phyloP scores from a whole-genome alignment of 2,797 vertebrate species.

The Champsocephalus gunnari region DNA sequence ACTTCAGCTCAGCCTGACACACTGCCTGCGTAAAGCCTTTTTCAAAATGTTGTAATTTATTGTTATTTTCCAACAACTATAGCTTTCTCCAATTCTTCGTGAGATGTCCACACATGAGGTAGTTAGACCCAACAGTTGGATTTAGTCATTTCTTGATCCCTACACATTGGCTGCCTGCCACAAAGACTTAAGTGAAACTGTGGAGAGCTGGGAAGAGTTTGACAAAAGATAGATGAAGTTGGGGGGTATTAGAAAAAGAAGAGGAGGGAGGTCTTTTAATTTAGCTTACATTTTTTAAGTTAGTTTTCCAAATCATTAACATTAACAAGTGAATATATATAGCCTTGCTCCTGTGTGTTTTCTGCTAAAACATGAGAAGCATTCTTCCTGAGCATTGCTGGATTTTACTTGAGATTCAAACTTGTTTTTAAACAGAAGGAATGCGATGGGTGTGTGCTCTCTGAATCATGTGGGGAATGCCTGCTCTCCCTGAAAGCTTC shows the following conservation, averaged over 20 bases:
- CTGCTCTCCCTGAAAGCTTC: background rate
- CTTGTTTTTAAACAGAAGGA: background rate
- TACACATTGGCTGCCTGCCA: slow-evolving; percentile 13
- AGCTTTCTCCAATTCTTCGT: background rate
- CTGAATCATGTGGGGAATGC: background rate
- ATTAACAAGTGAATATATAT: background rate
- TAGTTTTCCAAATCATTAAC: background rate
- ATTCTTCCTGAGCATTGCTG: slow-evolving; percentile 29
- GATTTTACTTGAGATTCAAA: background rate
- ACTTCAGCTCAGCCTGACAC: background rate
- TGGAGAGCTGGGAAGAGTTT: background rate
- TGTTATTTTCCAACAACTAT: background rate
- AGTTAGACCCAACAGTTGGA: slow-evolving; percentile 6
- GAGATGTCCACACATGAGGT: background rate
- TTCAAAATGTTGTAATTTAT: background rate
- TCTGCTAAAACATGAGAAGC: slow-evolving; percentile 19
- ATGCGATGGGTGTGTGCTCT: background rate
- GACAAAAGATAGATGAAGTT: background rate
- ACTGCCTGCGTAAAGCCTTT: background rate
- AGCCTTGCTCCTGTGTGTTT: slow-evolving; percentile 3
- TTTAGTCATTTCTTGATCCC: slow-evolving; percentile 8
- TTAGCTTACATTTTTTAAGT: background rate
- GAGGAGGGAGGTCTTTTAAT: background rate
- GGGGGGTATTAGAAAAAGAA: background rate
- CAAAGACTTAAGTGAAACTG: slow-evolving; percentile 1